Conservation (phyloP, 2,888 invertebrate genomes). For the Drosophila aldrichi region DNA sequence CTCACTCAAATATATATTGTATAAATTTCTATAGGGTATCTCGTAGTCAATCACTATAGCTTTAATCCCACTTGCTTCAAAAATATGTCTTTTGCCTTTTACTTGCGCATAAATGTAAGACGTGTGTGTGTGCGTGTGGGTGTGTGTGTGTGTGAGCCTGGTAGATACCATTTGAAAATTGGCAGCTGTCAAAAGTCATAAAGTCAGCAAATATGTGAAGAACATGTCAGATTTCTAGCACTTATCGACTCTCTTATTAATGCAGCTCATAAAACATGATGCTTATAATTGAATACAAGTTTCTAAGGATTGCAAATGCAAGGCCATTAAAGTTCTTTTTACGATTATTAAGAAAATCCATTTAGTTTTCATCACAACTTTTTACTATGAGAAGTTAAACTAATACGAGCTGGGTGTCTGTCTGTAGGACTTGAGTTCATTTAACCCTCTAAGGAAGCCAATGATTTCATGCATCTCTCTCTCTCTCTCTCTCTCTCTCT, state of each 20-base stretch:
- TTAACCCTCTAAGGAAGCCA: too few relatives aligned
- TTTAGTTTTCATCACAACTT: neutral
- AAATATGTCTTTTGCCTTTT: constrained; percentile 18
- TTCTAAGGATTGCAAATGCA: neutral
- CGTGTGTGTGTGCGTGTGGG: constrained; percentile 5
- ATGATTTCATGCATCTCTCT: too few relatives aligned
- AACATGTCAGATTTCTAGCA: constrained; percentile 4
- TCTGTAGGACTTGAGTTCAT: neutral
- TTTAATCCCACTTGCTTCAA: neutral
- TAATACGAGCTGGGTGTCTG: neutral
- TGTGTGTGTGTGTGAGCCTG: neutral
- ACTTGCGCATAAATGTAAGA: constrained; percentile 34
- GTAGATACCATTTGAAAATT: constrained; percentile 20
- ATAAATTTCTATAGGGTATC: constrained; percentile 6
- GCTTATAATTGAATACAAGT: neutral
- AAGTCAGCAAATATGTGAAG: constrained; percentile 7
- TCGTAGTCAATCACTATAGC: neutral
- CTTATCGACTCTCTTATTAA: constrained; percentile 4
- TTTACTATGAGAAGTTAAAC: neutral
- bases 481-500: too few relatives aligned
- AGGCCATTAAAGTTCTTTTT: neutral
- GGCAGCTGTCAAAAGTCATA: constrained; percentile 20
- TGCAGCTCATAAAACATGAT: constrained; percentile 8
- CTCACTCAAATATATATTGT: neutral
- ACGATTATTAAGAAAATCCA: neutral